Base-by-base conservation (phyloP, 2,113 vertebrate genomes). In the Callospermophilus lateralis region DNA sequence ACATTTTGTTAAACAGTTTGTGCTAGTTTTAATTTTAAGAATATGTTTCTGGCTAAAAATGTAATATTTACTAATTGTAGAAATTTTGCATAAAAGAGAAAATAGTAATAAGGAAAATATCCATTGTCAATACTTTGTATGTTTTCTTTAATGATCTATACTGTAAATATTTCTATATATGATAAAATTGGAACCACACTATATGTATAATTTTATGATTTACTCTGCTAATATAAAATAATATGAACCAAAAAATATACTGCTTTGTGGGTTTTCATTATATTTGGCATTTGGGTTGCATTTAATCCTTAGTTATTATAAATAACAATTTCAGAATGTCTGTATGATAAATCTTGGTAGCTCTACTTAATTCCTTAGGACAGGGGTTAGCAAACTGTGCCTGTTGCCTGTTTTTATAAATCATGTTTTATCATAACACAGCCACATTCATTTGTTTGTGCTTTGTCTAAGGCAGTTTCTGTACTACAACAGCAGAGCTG, bases 31-130 rank as follows among this genome's bases (percentile, higher is more conserved):
- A 72, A 9, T 2, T 73, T 73, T 93, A 93, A 34, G 11, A 32
- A 80, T 51, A 51, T 55, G 13, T 70, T 78, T 92, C 34, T 90
- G 8, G 83, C 39, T 51, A 72, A 13, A 83, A 53, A 86, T 3
- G 28, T 61, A 81, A 55, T 83, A 92, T 74, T 76, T 19, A 81
- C 32, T 79, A 72, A 67, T 73, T 91, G 1, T 63, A 92, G 12
- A 55, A 73, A 45, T 86, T 81, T 67, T 83, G 16, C 24, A 48
- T 55, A 93, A 80, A 28, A 88, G 26, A 8, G 22, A 89, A 95
- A 96, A 70, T 51, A 51, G 4, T 53, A 77, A 91, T 72, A 12
- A 86, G 76, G 20, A 87, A 92, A 63, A 39, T 84, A 90, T 78
- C 0, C 10, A 84, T n/a, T 72, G 19, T 74, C 17, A 76, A 22